Evolutionary conservation across 2,888 invertebrate species (phyloP), one percentile per base, ranked within the genome.

Genomic region (Steinernema hermaphroditum): DNA sequence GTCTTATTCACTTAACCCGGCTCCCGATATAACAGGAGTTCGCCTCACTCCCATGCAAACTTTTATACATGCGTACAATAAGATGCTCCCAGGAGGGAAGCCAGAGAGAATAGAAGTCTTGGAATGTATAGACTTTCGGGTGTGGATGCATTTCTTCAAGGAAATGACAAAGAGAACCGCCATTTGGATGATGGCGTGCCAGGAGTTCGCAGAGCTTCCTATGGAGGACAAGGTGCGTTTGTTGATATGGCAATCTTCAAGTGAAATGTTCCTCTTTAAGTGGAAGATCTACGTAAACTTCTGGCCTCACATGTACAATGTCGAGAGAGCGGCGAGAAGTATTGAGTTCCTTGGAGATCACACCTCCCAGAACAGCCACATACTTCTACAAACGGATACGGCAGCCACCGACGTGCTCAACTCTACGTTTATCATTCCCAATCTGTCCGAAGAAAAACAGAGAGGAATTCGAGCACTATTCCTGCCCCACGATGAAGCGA

Each of bases 171-270:
- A 32, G 19, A n/a, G 68, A 14, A 32, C 68, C 6, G 57, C 70
- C 0, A 44, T 69, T 9, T 34, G 43, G 27, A 22, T 69, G 24
- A 72, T 68, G 41, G 68, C 69, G 14, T 72, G 72, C 70, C 32
- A 72, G 50, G 68, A 72, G 22, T 72, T 72, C 43, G 69, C 49
- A 0, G 24, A 68, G 19, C 54, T 72, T 24, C 68, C 62, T 14
- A 46, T 50, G 19, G 37, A 57, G 41, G 68, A 72, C 22, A 72
- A 46, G 44, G 72, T 72, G 29, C 0, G 43, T 72, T 22, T 8
- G 9, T 62, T 16, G 37, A 37, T 4, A 12, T 12, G 12, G 37
- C 12, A 12, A 37, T 12, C 37, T 37, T 37, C 6, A 4, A 37
- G 37, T 37, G 37, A 37, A 8, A 8, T 37, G 37, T n/a, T 16